These are phyloP conservation scores for Cylas formicarius DNA, from an alignment of 1,140 invertebrate species.

Conservation along the genomic window DNA sequence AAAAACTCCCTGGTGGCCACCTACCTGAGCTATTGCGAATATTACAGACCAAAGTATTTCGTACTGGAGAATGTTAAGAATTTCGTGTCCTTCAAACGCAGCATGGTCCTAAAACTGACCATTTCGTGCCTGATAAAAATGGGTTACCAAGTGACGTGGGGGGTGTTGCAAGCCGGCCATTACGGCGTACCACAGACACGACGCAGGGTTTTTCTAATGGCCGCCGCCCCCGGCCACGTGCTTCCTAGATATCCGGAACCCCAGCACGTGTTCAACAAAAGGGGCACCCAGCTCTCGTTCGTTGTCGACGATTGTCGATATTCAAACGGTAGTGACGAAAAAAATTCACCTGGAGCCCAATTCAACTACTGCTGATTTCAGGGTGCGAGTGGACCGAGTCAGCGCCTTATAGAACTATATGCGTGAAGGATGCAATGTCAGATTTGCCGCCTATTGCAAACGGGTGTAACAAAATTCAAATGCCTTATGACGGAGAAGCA, in stretches of 20 bases:
- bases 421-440: slow-evolving; percentile 71
- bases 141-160: slow-evolving; percentile 86
- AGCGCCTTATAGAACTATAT: slow-evolving; percentile 35
- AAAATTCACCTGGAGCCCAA: neutral
- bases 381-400: slow-evolving; percentile 29
- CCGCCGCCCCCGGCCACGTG: slow-evolving; percentile 71
- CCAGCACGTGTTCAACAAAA: slow-evolving; percentile 67
- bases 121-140: slow-evolving; percentile 70
- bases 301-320: slow-evolving; percentile 57
- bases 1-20: slow-evolving; percentile 85
- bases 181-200: slow-evolving; percentile 78
- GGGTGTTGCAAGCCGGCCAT: slow-evolving; percentile 77
- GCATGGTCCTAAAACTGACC: slow-evolving; percentile 76
- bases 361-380: slow-evolving; percentile 8
- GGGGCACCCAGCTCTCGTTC: slow-evolving; percentile 63
- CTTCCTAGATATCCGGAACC: slow-evolving; percentile 79
- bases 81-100: slow-evolving; percentile 72
- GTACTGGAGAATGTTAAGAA: slow-evolving; percentile 84
- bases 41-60: slow-evolving; percentile 74
- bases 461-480: slow-evolving; percentile 62
- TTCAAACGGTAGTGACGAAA: slow-evolving; percentile 24
- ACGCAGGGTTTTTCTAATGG: slow-evolving; percentile 71
- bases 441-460: slow-evolving; percentile 74
- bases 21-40: slow-evolving; percentile 80
- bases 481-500: slow-evolving; percentile 65